Evolutionary conservation across 2,888 invertebrate species (phyloP), one percentile per base, ranked within the genome.

Genomic region (Latrodectus hesperus): DNA sequence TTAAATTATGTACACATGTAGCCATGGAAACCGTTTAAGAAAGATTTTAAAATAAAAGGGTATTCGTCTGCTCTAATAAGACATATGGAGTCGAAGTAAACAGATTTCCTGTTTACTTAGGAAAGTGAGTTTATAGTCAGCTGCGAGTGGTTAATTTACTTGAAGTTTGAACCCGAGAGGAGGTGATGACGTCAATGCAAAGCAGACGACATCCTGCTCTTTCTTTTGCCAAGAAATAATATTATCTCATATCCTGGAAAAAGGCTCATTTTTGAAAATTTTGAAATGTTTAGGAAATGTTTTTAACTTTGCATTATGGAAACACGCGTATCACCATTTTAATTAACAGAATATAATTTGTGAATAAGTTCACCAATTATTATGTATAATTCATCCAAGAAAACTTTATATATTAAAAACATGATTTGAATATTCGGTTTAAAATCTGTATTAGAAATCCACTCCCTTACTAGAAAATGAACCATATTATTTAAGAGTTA

Each of bases 101-200:
- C 60, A 60, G 5, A 16, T 60, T 60, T 60, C 60, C 60, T 60
- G 60, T 70, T 79, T 71, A 38, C 52, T 72, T 71, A 38, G 64
- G 71, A 71, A 38, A 12, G 71, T 10, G 12, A 67, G 14, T 79
- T 71, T 64, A 60, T 38, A 55, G 17, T 14, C 52, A 53, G n/a
- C 55, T 17, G 53, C 52, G 68, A 73, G 26, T 14, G 49, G 82
- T 64, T 77, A 84, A 84, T 77, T 72, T 84, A 84, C 72, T 72
- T 38, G 72, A 65, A 72, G 77, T 67, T 77, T 72, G 77, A 84
- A 77, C 84, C 53, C 49, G 22, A 17, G 74, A 52, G 26, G 51
- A 76, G 67, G 76, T 77, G 84, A 11, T 84, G 84, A 84, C 84
- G 84, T 77, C 84, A 84, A 84, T 78, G 72, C 65, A 71, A 72